Evolutionary conservation across 1,140 invertebrate species (phyloP).

Genomic region (Linepithema humile): DNA sequence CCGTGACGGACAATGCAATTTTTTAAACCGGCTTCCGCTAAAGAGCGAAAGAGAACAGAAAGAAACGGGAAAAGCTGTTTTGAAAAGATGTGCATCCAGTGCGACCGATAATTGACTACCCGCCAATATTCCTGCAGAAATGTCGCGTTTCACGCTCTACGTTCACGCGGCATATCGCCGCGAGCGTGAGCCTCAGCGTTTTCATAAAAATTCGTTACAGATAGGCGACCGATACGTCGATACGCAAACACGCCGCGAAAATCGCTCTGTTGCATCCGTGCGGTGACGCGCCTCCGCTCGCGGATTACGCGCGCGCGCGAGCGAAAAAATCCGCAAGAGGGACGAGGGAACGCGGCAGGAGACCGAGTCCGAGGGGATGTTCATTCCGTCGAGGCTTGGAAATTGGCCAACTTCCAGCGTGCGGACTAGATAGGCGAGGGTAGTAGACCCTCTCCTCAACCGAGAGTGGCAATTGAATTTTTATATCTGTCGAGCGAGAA

Average conservation of each 20-base stretch:
- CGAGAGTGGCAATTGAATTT: conserved; percentile 72
- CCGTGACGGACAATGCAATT: conserved; percentile 5
- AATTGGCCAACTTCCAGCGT: conserved; percentile 64
- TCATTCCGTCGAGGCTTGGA: conserved; percentile 61
- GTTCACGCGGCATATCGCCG: conserved; percentile 18
- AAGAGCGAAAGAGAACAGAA: neutral
- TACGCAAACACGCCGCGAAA: conserved; percentile 34
- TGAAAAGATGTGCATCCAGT: conserved; percentile 19
- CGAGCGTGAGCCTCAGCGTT: conserved; percentile 23
- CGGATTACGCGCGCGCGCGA: conserved; percentile 32
- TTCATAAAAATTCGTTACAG: conserved; percentile 54
- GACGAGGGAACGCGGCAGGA: neutral
- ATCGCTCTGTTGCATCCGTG: conserved; percentile 36
- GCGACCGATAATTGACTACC: conserved; percentile 45
- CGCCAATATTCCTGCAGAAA: conserved; percentile 47
- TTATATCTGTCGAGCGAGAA: conserved; percentile 68
- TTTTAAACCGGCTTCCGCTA: neutral
- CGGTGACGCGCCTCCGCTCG: neutral
- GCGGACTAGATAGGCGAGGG: conserved; percentile 59
- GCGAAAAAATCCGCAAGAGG: neutral
- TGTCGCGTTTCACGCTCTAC: conserved; percentile 29
- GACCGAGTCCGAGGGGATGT: conserved; percentile 51
- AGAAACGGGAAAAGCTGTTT: neutral
- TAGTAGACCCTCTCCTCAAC: conserved; percentile 51
- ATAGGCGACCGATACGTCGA: conserved; percentile 21